These are phyloP conservation scores for Phyllotreta cruciferae DNA, from an alignment of 2,888 invertebrate species.

Conservation along the genomic window DNA sequence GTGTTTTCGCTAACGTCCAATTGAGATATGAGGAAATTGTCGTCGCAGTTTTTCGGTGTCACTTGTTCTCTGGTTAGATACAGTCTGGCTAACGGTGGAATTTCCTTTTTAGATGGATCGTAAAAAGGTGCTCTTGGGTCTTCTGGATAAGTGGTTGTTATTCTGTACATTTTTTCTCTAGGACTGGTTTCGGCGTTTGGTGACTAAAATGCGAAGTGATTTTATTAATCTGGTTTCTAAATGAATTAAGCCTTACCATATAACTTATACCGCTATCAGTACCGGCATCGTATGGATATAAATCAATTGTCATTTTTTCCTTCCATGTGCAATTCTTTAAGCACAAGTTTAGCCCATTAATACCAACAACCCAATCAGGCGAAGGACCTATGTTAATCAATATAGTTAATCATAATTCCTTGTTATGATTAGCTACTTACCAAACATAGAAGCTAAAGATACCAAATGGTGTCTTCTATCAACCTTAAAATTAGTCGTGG, in stretches of 20 bases:
- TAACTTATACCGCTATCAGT: constrained; percentile 94
- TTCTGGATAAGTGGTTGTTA: constrained; percentile 90
- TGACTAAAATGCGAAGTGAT: constrained; percentile 63
- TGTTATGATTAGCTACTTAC: constrained; percentile 57
- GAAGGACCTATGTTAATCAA: constrained; percentile 78
- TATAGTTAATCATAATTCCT: not conserved
- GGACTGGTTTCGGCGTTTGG: constrained; percentile 80
- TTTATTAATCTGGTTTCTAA: too few relatives aligned
- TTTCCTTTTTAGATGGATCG: constrained; percentile 69
- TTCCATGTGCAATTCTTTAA: constrained; percentile 90
- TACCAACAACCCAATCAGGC: constrained; percentile 98
- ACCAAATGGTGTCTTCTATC: constrained; percentile 86
- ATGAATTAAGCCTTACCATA: constrained; percentile 66
- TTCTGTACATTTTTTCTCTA: constrained; percentile 84
- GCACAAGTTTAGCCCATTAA: constrained; percentile 88
- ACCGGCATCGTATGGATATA: constrained; percentile 95
- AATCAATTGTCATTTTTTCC: constrained; percentile 80
- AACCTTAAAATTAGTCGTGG: constrained; percentile 81
- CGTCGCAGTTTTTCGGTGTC: constrained; percentile 77
- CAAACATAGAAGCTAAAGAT: constrained; percentile 88
- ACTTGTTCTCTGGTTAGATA: constrained; percentile 78
- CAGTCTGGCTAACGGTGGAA: constrained; percentile 86
- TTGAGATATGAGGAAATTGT: constrained; percentile 66
- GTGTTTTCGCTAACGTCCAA: constrained; percentile 72
- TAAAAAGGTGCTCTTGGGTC: constrained; percentile 94